Evolutionary conservation across 2,113 vertebrate species (phyloP).

Genomic region (Chiloscyllium plagiosum): DNA sequence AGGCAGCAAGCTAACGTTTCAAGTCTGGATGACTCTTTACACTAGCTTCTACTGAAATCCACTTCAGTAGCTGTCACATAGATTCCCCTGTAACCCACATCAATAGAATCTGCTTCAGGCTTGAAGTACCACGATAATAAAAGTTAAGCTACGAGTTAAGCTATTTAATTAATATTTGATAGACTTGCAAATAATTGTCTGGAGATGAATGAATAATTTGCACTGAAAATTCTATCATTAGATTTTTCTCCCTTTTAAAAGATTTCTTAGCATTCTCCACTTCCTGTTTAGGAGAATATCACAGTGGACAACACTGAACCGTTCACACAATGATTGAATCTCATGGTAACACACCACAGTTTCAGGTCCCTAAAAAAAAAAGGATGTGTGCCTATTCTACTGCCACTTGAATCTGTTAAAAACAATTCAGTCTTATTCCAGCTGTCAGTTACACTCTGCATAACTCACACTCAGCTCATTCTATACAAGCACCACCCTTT

Average conservation of each 20-base stretch:
- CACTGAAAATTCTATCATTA: background rate
- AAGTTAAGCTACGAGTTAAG: background rate
- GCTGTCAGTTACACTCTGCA: background rate
- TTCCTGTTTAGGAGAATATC: background rate
- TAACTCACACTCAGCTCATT: background rate
- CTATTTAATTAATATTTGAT: background rate
- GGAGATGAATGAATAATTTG: background rate
- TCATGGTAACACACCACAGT: background rate
- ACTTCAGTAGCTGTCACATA: background rate
- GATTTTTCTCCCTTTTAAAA: background rate
- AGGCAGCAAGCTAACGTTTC: no score
- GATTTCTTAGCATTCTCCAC: background rate
- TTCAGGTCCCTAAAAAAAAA: background rate
- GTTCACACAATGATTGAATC: background rate
- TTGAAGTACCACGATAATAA: background rate
- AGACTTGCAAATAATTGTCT: background rate
- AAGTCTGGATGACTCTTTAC: background rate
- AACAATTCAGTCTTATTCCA: background rate
- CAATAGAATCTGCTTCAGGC: background rate
- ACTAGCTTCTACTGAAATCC: background rate
- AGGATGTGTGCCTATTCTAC: background rate
- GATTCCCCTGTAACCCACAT: background rate
- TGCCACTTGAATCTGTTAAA: background rate
- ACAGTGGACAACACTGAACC: background rate
- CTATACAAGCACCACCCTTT: no score